phyloP scores from a whole-genome alignment of 2,797 vertebrate genomes.

The Hydrolagus colliei region DNA sequence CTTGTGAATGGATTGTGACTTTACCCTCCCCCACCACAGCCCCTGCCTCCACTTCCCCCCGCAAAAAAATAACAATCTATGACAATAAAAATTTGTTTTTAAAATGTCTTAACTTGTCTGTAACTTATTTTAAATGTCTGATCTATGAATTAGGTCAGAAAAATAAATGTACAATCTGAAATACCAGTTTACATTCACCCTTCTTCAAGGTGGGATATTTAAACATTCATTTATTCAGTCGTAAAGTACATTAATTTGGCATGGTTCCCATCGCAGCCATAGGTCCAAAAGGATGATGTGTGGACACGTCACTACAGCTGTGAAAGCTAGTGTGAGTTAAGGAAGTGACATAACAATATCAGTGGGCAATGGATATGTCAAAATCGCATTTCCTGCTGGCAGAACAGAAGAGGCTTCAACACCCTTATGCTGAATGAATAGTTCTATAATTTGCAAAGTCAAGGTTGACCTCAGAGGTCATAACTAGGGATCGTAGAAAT shows the following conservation, averaged over 20 bases:
- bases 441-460: background rate
- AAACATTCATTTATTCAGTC: background rate
- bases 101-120: no score
- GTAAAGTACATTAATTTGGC: slow-evolving; percentile 7
- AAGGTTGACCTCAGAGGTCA: background rate
- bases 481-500: background rate
- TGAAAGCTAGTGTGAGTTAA: no score
- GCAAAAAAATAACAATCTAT: no score
- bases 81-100: no score
- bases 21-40: no score
- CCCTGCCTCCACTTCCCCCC: no score
- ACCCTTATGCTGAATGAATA: background rate
- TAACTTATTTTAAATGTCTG: background rate
- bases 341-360: background rate
- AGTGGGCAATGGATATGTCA: background rate
- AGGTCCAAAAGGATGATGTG: background rate
- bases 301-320: background rate
- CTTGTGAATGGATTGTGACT: no score
- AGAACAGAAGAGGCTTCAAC: background rate
- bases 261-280: background rate
- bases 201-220: background rate
- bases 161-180: background rate
- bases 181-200: background rate
- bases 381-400: background rate
- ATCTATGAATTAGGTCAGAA: background rate